These are phyloP conservation scores for Corticium candelabrum DNA, from an alignment of 37 sponge, comb jelly and placozoan species.

Conservation along the genomic window DNA sequence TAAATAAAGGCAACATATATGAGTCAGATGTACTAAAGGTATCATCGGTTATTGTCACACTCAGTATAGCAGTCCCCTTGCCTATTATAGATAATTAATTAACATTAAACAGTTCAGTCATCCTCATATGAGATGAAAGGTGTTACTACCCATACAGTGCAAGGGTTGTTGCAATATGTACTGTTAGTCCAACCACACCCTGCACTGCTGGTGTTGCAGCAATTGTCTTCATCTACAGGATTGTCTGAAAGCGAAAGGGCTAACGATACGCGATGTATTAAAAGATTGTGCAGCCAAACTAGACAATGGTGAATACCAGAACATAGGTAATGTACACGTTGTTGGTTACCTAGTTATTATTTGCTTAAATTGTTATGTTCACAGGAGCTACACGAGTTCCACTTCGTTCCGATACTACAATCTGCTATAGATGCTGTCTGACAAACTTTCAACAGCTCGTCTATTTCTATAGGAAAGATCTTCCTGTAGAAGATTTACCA, in stretches of 20 bases:
- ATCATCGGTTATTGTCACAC: neutral
- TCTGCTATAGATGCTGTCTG: constrained; percentile 41
- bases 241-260: constrained; percentile 32
- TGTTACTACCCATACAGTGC: too few relatives aligned
- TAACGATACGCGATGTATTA: constrained; percentile 35
- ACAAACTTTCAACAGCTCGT: constrained; percentile 52
- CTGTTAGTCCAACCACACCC: too few relatives aligned
- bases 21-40: constrained; percentile 68
- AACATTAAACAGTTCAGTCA: too few relatives aligned
- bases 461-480: constrained; percentile 64
- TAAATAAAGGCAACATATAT: constrained; percentile 21
- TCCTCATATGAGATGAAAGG: too few relatives aligned
- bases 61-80: neutral
- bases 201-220: too few relatives aligned
- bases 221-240: too few relatives aligned
- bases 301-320: constrained; percentile 33
- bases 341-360: too few relatives aligned
- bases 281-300: constrained; percentile 30
- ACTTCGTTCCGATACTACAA: constrained; percentile 13
- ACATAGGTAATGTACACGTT: constrained; percentile 31
- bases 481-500: constrained; percentile 60
- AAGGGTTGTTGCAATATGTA: too few relatives aligned
- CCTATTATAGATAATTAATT: too few relatives aligned
- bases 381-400: too few relatives aligned
- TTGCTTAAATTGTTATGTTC: too few relatives aligned